Base-by-base conservation (phyloP, 1,140 invertebrate species). In the Mylabris phalerata region DNA sequence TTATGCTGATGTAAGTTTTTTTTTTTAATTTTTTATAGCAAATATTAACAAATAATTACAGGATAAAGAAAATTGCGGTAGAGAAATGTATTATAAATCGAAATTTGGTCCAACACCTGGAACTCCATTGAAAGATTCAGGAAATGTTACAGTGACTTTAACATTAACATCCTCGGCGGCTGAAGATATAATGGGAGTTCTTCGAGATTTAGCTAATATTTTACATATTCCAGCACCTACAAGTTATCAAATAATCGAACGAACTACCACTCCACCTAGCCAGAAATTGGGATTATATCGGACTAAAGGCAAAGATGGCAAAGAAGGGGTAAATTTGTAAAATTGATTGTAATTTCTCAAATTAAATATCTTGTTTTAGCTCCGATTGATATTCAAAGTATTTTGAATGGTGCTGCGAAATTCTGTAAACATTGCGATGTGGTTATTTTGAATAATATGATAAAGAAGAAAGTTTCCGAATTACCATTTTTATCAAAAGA, bases 361-460 rank as follows among this genome's bases (percentile, higher is more conserved):
- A 19, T 19, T 19, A 13, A 13, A 13, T 13, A 13, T 13, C 13
- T 19, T 19, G 19, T 19, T 19, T 19, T 19, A 19, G 84, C 84
- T 27, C 84, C 85, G 13, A 85, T 92, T 56, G 90, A 94, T 72
- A 92, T 95, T 63, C 92, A 95, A 73, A 90, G 87, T 66, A 89
- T 95, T 66, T 75, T 95, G 10, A 92, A 93, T 71, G 90, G 91
- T 43, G 86, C 85, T 5, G 88, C 88, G 0, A 92, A 91, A 71
- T 95, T 95, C 73, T 97, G 94, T 75, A 81, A 88, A 32, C 90
- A 93, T 69, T 97, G 93, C 76, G 92, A 95, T 72, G 87, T 93
- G 47, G 87, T 93, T 9, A 90, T 95, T 63, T 75, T 92, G 48
- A 90, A 88, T 73, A 88, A 85, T 61, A 78, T 87, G 25, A 88